Evolutionary conservation across 2,113 vertebrate genomes (phyloP).

Genomic region (Zosterops japonicus): DNA sequence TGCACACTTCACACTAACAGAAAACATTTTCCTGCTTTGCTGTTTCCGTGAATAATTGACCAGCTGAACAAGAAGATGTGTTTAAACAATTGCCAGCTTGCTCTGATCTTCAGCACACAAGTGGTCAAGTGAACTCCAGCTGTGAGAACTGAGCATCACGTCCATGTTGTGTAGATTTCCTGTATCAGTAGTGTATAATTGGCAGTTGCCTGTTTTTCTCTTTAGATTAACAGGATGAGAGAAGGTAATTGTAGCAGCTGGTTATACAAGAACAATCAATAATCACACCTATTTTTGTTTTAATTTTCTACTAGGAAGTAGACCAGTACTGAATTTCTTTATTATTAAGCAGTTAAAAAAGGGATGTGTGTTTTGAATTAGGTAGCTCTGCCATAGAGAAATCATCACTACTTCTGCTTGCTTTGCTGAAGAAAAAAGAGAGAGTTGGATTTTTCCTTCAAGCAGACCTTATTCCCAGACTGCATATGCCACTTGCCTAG

Average conservation of each 20-base stretch:
- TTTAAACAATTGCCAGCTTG: not conserved
- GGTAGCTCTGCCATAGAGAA: not conserved
- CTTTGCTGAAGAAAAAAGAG: not conserved
- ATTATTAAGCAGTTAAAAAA: not conserved
- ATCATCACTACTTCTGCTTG: not conserved
- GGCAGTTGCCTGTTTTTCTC: not conserved
- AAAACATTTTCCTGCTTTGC: not conserved
- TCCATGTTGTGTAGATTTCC: not conserved
- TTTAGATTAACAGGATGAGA: not conserved
- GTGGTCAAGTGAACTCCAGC: not conserved
- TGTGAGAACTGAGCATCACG: not conserved
- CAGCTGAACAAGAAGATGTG: not conserved
- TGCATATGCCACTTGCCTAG: not conserved
- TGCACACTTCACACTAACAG: not conserved
- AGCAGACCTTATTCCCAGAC: not conserved
- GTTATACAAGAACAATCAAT: not conserved
- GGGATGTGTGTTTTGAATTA: not conserved
- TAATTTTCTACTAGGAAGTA: not conserved
- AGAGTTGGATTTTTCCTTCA: not conserved
- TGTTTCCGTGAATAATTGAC: constrained; percentile 9
- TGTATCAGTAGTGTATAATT: not conserved
- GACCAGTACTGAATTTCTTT: not conserved
- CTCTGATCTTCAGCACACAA: not conserved
- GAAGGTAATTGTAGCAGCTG: not conserved
- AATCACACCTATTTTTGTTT: not conserved